Conservation (phyloP, 2,797 vertebrate genomes). For the Myoxocephalus aenaeus region DNA sequence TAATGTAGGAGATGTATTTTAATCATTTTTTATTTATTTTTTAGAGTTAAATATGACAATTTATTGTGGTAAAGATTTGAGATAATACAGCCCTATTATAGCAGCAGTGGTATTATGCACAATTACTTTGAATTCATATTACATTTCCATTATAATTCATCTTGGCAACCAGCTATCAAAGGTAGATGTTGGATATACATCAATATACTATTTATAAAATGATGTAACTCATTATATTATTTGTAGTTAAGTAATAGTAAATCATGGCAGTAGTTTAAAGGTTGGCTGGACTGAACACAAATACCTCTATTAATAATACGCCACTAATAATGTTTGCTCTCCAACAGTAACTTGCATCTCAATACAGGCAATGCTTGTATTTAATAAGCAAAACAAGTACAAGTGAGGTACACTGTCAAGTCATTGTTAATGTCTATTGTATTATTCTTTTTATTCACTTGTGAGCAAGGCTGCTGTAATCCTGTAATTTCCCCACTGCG, state of each 20-base stretch:
- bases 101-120: neutral
- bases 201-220: neutral
- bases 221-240: neutral
- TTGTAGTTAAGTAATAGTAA: neutral
- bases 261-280: neutral
- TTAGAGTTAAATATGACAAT: neutral
- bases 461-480: no score
- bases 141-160: neutral
- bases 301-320: neutral
- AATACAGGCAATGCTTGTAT: neutral
- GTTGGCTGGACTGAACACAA: neutral
- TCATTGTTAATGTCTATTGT: conserved; percentile 20
- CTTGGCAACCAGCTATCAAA: neutral
- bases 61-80: neutral
- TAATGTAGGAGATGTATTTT: no score
- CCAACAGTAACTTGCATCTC: neutral
- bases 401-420: conserved; percentile 9
- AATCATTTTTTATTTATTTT: neutral
- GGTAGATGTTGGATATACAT: neutral
- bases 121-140: neutral
- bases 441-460: no score
- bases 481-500: no score
- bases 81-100: neutral
- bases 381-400: neutral
- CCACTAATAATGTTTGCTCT: neutral